These are phyloP conservation scores for Drosophila rellima DNA, from an alignment of 2,888 invertebrate species.

Conservation along the genomic window DNA sequence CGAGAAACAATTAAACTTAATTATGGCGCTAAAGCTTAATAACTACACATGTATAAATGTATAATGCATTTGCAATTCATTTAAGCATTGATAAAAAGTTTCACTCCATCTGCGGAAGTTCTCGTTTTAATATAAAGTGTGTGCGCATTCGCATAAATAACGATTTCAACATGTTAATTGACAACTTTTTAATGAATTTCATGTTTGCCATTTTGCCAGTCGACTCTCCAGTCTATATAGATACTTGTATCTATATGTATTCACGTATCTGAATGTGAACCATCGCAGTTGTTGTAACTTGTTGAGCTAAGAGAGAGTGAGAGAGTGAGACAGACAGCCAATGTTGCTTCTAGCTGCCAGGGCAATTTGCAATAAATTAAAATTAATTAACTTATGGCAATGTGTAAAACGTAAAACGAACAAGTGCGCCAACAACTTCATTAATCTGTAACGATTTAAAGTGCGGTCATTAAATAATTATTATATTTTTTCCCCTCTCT, in stretches of 20 bases:
- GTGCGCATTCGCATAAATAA: conserved; percentile 51
- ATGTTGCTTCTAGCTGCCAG: not conserved
- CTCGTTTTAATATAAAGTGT: conserved; percentile 47
- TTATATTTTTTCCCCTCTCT: conserved; percentile 3
- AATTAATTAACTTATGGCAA: conserved; percentile 68
- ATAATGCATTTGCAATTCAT: conserved; percentile 48
- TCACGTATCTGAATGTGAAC: not conserved
- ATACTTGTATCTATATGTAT: not conserved
- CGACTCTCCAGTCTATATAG: conserved; percentile 9
- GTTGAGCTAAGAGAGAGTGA: conserved; percentile 18
- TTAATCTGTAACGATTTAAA: conserved; percentile 59
- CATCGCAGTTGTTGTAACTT: conserved; percentile 20
- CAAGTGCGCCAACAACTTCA: conserved; percentile 48
- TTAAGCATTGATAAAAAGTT: conserved; percentile 70
- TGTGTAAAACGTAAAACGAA: conserved; percentile 29
- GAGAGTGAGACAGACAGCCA: not conserved
- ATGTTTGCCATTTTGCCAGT: conserved; percentile 48
- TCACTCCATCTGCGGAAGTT: conserved; percentile 34
- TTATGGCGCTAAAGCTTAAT: conserved; percentile 57
- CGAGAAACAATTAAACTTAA: conserved; percentile 80
- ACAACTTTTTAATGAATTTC: conserved; percentile 74
- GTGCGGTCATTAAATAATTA: conserved; percentile 60
- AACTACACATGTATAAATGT: conserved; percentile 16
- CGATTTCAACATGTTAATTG: conserved; percentile 70
- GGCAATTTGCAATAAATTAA: conserved; percentile 62